A percentile compares a stretch with the other conserved stretches of the same genome.
Conservation (phyloP, 2,113 vertebrate species). For the Nothoprocta perdicaria region DNA sequence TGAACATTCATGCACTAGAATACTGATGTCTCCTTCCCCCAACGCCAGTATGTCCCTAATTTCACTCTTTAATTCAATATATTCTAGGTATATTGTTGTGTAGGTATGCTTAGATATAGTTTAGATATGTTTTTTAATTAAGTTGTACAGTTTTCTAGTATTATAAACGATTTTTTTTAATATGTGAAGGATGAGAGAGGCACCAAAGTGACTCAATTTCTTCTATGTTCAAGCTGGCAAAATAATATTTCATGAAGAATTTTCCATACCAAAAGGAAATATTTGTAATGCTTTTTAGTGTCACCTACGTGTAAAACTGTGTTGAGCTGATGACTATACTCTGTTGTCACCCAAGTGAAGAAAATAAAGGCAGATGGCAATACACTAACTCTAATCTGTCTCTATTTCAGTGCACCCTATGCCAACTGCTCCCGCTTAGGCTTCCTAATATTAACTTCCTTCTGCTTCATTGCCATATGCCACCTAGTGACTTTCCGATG, state of each 20-base stretch:
- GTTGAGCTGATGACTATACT: neutral
- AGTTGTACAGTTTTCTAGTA: neutral
- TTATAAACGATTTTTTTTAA: neutral
- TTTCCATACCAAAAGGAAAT: neutral
- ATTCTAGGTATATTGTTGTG: neutral
- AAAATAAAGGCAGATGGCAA: constrained; percentile 17
- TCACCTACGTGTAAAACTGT: neutral
- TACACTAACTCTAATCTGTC: neutral
- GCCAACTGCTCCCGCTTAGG: neutral
- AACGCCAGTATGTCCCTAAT: neutral
- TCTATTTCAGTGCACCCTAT: neutral
- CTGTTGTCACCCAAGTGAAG: constrained; percentile 28
- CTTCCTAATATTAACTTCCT: neutral
- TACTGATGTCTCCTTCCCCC: neutral
- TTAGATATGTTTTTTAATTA: neutral
- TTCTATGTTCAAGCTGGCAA: neutral
- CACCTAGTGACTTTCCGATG: constrained; percentile 39
- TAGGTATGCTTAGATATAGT: neutral
- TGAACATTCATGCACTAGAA: neutral
- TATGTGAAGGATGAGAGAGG: neutral
- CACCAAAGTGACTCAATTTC: neutral
- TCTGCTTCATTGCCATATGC: constrained; percentile 50
- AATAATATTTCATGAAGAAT: neutral
- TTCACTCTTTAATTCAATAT: neutral
- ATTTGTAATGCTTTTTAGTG: constrained; percentile 9